Evolutionary conservation across 2,888 invertebrate species (phyloP).

Genomic region (Melangyna quadrimaculata): DNA sequence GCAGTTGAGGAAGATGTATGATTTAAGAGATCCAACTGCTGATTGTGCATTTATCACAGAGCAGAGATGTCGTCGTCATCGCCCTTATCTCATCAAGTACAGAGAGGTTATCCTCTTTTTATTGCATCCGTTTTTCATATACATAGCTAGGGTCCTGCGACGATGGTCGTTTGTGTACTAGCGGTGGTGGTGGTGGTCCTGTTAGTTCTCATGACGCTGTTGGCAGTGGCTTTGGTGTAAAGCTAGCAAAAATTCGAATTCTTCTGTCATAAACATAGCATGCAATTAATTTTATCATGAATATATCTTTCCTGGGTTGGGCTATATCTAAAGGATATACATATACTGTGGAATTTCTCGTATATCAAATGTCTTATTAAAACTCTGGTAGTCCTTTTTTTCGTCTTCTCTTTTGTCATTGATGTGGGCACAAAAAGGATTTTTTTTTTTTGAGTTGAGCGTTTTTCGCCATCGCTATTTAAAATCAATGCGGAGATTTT

Average conservation of each 20-base stretch:
- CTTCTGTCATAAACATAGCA: slow-evolving; percentile 64
- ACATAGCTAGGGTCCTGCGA: slow-evolving; percentile 20
- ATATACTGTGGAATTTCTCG: neutral
- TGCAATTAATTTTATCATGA: slow-evolving; percentile 62
- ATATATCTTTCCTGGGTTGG: slow-evolving; percentile 42
- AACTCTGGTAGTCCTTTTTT: neutral
- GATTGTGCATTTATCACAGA: slow-evolving; percentile 61
- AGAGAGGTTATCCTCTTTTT: slow-evolving; percentile 45
- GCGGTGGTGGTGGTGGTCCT: neutral
- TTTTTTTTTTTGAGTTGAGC: too few relatives aligned
- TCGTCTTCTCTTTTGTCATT: slow-evolving; percentile 11
- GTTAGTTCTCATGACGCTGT: slow-evolving; percentile 32
- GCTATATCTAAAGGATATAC: slow-evolving; percentile 48
- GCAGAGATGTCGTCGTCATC: slow-evolving; percentile 18
- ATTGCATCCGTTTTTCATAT: slow-evolving; percentile 49
- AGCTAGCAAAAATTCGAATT: slow-evolving; percentile 51
- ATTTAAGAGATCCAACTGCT: slow-evolving; percentile 42
- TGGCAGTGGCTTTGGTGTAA: slow-evolving; percentile 50
- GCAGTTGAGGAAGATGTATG: slow-evolving; percentile 22
- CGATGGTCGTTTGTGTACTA: neutral
- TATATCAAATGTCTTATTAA: slow-evolving; percentile 23
- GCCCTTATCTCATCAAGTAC: neutral
- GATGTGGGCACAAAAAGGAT: neutral
- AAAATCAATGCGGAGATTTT: slow-evolving; percentile 49
- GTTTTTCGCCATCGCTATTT: slow-evolving; percentile 3